Percentiles rank a stretch among this genome's conserved stretches.
Conservation (phyloP, 2,797 vertebrate genomes). For the Parauchenoglanis punctatus region DNA sequence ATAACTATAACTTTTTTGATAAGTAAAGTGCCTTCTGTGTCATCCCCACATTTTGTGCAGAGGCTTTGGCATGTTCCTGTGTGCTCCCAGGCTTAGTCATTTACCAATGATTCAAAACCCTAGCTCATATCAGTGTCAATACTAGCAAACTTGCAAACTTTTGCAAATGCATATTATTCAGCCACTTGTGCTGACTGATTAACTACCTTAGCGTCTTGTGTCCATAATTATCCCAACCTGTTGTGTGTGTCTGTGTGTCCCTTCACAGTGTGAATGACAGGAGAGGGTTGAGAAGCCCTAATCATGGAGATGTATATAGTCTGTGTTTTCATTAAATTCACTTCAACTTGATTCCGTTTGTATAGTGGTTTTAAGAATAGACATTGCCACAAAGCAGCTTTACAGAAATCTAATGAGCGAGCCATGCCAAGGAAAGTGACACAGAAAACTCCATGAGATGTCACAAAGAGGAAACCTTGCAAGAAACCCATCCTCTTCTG, state of each 20-base stretch:
- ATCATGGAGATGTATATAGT: neutral
- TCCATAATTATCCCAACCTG: neutral
- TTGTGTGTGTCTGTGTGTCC: neutral
- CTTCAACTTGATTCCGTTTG: neutral
- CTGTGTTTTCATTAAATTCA: neutral
- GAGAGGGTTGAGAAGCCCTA: neutral
- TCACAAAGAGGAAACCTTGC: neutral
- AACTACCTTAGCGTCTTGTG: neutral
- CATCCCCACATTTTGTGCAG: neutral
- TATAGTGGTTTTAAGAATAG: slow-evolving; percentile 4
- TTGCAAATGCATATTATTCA: neutral
- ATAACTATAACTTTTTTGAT: neutral
- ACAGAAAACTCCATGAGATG: neutral
- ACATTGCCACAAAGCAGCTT: neutral
- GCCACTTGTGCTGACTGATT: neutral
- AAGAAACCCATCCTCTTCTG: neutral
- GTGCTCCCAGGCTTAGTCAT: neutral
- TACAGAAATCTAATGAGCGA: neutral
- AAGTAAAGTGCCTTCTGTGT: neutral
- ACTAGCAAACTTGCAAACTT: neutral
- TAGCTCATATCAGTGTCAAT: neutral
- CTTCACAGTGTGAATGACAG: neutral
- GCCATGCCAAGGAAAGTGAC: neutral
- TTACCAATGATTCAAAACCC: no score
- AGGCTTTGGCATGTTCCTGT: neutral